Percentiles rank a stretch among this genome's conserved stretches.
Conservation (phyloP, 2,797 vertebrate species). For the Chelon labrosus region DNA sequence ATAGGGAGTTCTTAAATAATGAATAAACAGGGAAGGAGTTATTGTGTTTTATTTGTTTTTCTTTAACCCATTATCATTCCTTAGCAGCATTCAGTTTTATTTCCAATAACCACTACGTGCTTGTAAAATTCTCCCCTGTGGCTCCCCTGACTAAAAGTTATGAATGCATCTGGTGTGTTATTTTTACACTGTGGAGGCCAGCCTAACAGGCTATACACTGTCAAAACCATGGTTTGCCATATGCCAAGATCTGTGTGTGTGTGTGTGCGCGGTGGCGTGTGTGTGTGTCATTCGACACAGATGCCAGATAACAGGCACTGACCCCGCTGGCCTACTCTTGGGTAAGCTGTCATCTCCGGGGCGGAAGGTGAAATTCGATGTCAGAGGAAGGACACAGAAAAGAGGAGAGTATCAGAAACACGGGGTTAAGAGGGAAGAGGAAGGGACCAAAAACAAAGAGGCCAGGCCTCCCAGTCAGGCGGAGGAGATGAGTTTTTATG, state of each 20-base stretch:
- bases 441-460: not conserved
- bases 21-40: too few relatives aligned
- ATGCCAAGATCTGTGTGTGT: conserved; percentile 9
- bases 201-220: not conserved
- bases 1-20: too few relatives aligned
- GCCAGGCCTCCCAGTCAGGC: not conserved
- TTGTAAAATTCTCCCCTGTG: not conserved
- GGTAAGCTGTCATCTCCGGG: conserved; percentile 36
- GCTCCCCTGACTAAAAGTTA: not conserved
- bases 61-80: too few relatives aligned
- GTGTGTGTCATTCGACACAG: conserved; percentile 20
- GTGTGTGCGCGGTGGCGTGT: not conserved
- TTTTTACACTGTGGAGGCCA: conserved; percentile 8
- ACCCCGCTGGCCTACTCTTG: conserved; percentile 34
- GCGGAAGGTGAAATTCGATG: conserved; percentile 19
- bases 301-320: conserved; percentile 18
- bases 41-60: too few relatives aligned
- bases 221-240: conserved; percentile 30
- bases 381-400: conserved; percentile 16
- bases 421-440: not conserved
- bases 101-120: not conserved
- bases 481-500: conserved; percentile 18
- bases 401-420: not conserved
- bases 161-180: conserved; percentile 23
- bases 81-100: not conserved